Percentiles rank a stretch among this genome's conserved stretches.
phyloP scores from a whole-genome alignment of 2,888 invertebrate genomes.

The Hedychridium roseum region DNA sequence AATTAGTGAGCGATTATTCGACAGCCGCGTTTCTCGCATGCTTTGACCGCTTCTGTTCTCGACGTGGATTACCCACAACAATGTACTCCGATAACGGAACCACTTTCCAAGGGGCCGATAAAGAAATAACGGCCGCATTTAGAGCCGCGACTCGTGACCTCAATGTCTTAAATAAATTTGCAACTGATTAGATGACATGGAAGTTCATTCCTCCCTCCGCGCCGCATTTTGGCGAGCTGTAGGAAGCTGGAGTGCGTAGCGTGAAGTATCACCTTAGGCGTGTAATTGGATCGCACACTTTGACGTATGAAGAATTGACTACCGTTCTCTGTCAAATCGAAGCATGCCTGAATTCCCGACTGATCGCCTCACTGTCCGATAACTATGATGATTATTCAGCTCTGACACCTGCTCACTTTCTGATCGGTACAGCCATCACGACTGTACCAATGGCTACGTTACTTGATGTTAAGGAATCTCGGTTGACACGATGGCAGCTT shows the following conservation, averaged over 20 bases:
- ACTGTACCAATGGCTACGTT: conserved; percentile 28
- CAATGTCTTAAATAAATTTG: neutral
- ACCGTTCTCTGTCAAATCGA: conserved; percentile 26
- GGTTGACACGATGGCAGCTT: conserved; percentile 31
- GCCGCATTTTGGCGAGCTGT: conserved; percentile 41
- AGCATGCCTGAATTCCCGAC: conserved; percentile 29
- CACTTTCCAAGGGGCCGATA: neutral
- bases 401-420: conserved; percentile 37
- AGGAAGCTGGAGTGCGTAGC: conserved; percentile 39
- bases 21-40: conserved; percentile 4
- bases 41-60: conserved; percentile 2
- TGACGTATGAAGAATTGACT: conserved; percentile 35
- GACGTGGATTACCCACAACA: neutral
- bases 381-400: conserved; percentile 20
- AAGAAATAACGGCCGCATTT: neutral
- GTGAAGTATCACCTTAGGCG: conserved; percentile 40
- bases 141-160: neutral
- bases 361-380: conserved; percentile 11
- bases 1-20: conserved; percentile 1
- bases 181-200: conserved; percentile 9
- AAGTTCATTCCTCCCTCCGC: conserved; percentile 37
- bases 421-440: conserved; percentile 29
- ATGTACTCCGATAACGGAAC: conserved; percentile 11
- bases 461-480: conserved; percentile 19
- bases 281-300: conserved; percentile 23